Evolutionary conservation across 2,113 vertebrate genomes (phyloP).

Genomic region (Bambusicola thoracicus): DNA sequence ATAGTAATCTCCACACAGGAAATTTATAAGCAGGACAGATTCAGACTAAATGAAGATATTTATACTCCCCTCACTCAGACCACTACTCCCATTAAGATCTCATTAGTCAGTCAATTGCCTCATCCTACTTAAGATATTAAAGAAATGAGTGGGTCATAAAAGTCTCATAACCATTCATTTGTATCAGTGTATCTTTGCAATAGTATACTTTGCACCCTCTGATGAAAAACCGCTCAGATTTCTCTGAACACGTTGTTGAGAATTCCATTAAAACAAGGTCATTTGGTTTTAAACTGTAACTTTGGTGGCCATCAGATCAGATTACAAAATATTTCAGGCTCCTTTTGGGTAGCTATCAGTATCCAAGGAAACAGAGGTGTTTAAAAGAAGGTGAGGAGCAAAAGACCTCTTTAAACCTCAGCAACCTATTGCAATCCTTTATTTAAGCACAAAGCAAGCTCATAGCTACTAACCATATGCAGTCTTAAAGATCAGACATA

Average conservation of each 20-base stretch:
- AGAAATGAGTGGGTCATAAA: slow-evolving; percentile 62
- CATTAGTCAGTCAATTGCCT: slow-evolving; percentile 60
- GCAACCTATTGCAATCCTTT: neutral
- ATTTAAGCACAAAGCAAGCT: neutral
- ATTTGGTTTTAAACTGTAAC: neutral
- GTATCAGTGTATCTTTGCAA: slow-evolving; percentile 25
- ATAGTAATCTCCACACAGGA: neutral
- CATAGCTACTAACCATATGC: neutral
- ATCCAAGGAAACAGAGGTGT: neutral
- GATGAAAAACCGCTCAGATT: slow-evolving; percentile 23
- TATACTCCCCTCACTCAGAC: slow-evolving; percentile 21
- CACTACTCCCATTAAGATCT: slow-evolving; percentile 57
- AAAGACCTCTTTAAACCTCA: neutral
- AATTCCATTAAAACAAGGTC: neutral
- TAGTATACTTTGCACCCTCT: neutral
- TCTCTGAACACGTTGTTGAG: neutral
- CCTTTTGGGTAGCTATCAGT: neutral
- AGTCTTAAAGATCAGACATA: neutral
- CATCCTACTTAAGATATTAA: slow-evolving; percentile 59
- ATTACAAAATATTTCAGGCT: neutral
- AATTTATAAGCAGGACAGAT: slow-evolving; percentile 26
- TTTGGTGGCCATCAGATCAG: neutral
- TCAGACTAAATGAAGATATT: slow-evolving; percentile 33
- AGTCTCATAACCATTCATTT: slow-evolving; percentile 52
- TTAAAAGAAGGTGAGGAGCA: neutral